These are phyloP conservation scores for Chrysodeixis includens DNA, from an alignment of 2,888 invertebrate genomes.

Conservation along the genomic window DNA sequence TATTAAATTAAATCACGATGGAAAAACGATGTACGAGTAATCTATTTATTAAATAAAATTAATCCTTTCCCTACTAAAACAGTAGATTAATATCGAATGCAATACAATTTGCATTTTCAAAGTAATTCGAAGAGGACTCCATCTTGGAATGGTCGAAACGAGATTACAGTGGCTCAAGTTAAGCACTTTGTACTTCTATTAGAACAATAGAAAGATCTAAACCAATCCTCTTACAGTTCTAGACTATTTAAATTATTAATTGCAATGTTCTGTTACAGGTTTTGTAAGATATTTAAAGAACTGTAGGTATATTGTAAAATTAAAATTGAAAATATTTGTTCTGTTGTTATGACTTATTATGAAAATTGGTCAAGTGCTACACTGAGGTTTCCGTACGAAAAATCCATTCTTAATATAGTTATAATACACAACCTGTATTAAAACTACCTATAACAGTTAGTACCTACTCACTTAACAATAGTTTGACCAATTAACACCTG, in stretches of 20 bases:
- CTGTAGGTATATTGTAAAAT: background rate
- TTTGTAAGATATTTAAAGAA: background rate
- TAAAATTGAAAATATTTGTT: too few species aligned
- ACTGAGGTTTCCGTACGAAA: too few species aligned
- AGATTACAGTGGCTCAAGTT: slow-evolving; percentile 8
- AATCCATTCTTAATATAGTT: too few species aligned
- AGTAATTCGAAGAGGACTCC: background rate
- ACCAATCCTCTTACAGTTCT: slow-evolving; percentile 3
- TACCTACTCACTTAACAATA: background rate
- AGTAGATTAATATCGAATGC: background rate
- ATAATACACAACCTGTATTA: too few species aligned
- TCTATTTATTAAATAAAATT: background rate
- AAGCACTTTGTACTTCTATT: slow-evolving; percentile 7
- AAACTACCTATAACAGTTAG: background rate
- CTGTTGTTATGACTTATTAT: too few species aligned
- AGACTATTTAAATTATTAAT: background rate
- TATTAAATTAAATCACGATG: too few species aligned
- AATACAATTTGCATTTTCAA: slow-evolving; percentile 3
- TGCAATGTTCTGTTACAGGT: background rate
- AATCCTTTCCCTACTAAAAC: background rate
- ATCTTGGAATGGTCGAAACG: background rate
- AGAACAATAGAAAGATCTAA: slow-evolving; percentile 6
- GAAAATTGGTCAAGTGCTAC: too few species aligned
- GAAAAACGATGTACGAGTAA: background rate
- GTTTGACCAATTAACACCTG: background rate